These are phyloP conservation scores for Pygoscelis adeliae DNA, from an alignment of 2,113 vertebrate species.

Conservation along the genomic window DNA sequence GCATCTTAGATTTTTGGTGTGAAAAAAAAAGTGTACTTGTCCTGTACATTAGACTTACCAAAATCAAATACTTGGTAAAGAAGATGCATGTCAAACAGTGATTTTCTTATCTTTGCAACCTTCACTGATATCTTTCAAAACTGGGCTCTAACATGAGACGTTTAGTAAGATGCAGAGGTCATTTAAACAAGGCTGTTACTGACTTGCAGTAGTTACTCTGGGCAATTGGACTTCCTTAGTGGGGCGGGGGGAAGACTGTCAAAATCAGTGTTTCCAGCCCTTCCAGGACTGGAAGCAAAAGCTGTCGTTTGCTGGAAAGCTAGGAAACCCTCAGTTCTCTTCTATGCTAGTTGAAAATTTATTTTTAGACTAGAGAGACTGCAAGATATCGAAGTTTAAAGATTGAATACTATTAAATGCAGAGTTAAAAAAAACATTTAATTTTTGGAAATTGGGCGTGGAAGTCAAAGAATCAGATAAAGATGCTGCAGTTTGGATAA, in stretches of 20 bases:
- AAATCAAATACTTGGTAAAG: neutral
- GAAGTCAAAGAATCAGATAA: neutral
- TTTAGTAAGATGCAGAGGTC: neutral
- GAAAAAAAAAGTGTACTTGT: neutral
- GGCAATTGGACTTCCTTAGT: neutral
- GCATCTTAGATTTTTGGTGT: neutral
- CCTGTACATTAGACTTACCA: neutral
- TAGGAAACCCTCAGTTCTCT: neutral
- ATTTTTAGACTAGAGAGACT: neutral
- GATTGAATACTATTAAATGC: neutral
- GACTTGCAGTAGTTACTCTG: neutral
- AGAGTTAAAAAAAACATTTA: neutral
- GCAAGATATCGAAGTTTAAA: neutral
- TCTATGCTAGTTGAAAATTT: neutral
- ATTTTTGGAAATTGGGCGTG: fast-evolving
- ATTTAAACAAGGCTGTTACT: neutral
- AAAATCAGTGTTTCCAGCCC: neutral
- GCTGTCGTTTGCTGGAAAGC: neutral
- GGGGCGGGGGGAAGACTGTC: neutral
- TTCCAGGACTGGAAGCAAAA: neutral
- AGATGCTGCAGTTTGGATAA: neutral
- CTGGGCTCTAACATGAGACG: neutral
- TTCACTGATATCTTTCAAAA: neutral
- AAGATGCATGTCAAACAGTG: neutral
- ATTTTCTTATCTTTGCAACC: neutral